Percentiles rank a stretch among this genome's conserved stretches.
Evolutionary conservation across 2,888 invertebrate genomes (phyloP).

Genomic region (Isoperla grammatica): DNA sequence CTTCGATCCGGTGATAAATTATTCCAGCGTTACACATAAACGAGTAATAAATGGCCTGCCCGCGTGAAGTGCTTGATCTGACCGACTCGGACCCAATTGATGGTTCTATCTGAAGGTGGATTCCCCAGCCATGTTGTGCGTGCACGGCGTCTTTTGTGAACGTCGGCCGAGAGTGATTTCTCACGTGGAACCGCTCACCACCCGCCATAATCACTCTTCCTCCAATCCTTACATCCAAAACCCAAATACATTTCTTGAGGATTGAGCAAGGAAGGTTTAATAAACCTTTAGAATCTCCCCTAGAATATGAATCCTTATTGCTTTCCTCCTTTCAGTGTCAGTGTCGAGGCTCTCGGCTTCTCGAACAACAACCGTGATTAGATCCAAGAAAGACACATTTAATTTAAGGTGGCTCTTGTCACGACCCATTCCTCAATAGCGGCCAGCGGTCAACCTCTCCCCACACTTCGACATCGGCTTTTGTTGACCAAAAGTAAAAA

Average conservation of each 20-base stretch:
- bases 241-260: conserved; percentile 9
- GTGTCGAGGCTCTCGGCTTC: background rate
- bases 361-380: conserved; percentile 11
- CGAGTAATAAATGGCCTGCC: no score
- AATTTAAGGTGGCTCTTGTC: conserved; percentile 4
- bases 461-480: background rate
- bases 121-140: background rate
- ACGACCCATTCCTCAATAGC: no score
- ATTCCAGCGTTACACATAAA: no score
- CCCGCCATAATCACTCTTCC: conserved; percentile 7
- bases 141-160: background rate
- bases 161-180: background rate
- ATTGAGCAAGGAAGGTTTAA: conserved; percentile 3
- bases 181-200: background rate
- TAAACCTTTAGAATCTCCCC: conserved; percentile 2
- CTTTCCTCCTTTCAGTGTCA: background rate
- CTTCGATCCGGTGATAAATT: no score
- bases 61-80: no score
- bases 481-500: conserved; percentile 28
- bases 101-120: conserved; percentile 5
- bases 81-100: no score
- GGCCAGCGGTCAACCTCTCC: background rate
- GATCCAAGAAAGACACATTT: conserved; percentile 9
- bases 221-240: conserved; percentile 1
- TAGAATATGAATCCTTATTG: conserved; percentile 16